phyloP scores from a whole-genome alignment of 2,888 invertebrate species.

The Nasonovia ribisnigri region DNA sequence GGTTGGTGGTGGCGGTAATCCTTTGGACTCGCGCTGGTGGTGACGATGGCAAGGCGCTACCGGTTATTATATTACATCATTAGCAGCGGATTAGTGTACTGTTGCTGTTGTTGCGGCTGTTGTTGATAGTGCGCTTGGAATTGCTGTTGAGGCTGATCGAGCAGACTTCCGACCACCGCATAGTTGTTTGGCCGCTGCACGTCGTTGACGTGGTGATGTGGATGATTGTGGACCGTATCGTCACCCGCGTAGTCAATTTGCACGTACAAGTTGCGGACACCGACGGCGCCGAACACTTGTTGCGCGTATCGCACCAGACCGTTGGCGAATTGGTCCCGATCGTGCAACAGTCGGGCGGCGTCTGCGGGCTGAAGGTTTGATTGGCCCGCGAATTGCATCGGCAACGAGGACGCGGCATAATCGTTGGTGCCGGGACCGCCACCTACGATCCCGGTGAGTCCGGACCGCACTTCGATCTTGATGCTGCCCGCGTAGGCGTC shows the following conservation, averaged over 20 bases:
- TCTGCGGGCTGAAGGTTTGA: not conserved
- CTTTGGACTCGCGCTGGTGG: not conserved
- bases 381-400: conserved; percentile 78
- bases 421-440: conserved; percentile 83
- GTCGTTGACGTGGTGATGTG: conserved; percentile 9
- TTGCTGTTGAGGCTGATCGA: not conserved
- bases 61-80: conserved; percentile 6
- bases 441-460: conserved; percentile 74
- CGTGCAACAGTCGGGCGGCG: not conserved
- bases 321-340: conserved; percentile 42
- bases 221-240: not conserved
- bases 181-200: conserved; percentile 10
- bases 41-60: not conserved
- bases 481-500: conserved; percentile 93
- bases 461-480: conserved; percentile 85
- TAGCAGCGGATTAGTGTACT: conserved; percentile 30
- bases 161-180: not conserved
- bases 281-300: conserved; percentile 88
- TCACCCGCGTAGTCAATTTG: conserved; percentile 89
- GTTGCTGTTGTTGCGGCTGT: not conserved
- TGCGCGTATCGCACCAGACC: conserved; percentile 34
- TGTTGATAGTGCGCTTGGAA: not conserved
- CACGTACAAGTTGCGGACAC: conserved; percentile 91
- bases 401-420: not conserved
- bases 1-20: not conserved